Evolutionary conservation across 2,113 vertebrate species (phyloP).

Genomic region (Podiceps cristatus): DNA sequence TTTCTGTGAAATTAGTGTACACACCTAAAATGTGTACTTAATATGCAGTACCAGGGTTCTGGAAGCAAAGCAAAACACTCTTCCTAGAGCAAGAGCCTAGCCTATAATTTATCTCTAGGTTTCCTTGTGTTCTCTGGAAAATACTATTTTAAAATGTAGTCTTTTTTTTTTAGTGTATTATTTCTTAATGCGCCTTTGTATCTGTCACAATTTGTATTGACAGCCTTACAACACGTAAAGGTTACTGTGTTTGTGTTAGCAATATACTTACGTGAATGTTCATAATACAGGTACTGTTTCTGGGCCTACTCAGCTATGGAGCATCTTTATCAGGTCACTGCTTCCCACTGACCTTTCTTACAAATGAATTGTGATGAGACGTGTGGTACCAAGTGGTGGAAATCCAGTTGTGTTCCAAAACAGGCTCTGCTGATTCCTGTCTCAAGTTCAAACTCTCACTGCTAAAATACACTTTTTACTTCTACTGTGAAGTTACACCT

Average conservation of each 20-base stretch:
- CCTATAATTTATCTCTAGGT: background rate
- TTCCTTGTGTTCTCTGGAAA: background rate
- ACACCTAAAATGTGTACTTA: background rate
- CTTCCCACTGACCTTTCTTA: background rate
- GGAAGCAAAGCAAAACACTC: background rate
- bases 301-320: background rate
- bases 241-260: rapidly evolving
- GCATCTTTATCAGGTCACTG: background rate
- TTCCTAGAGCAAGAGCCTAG: background rate
- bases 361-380: rapidly evolving
- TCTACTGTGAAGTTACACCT: background rate
- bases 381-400: background rate
- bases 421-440: background rate
- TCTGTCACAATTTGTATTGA: background rate
- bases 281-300: background rate
- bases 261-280: background rate
- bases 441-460: background rate
- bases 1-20: background rate
- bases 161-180: background rate
- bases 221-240: background rate
- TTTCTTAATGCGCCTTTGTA: background rate
- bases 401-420: background rate
- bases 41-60: background rate
- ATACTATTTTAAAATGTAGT: background rate
- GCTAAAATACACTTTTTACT: background rate